phyloP scores from a whole-genome alignment of 2,888 invertebrate species.

The Marronus borbonicus region DNA sequence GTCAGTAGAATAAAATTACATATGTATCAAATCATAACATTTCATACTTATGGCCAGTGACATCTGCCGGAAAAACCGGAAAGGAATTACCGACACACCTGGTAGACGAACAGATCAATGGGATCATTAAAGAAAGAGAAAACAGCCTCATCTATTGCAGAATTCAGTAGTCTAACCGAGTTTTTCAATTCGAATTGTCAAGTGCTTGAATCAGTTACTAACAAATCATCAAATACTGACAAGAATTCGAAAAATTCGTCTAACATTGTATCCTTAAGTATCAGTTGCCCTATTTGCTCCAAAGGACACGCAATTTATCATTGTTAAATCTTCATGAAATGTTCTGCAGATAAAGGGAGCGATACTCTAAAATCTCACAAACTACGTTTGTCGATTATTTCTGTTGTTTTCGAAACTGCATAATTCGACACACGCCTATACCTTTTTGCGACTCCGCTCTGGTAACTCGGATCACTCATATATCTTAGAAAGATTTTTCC shows the following conservation, averaged over 20 bases:
- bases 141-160: slow-evolving; percentile 9
- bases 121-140: slow-evolving; percentile 20
- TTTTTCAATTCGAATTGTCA: slow-evolving; percentile 23
- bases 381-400: slow-evolving; percentile 33
- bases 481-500: no score
- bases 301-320: slow-evolving; percentile 51
- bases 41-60: no score
- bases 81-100: no score
- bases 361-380: slow-evolving; percentile 13
- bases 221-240: no score
- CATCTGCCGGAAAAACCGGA: no score
- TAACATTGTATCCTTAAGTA: not conserved
- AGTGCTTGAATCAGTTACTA: slow-evolving; percentile 9
- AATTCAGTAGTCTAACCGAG: not conserved
- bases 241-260: not conserved
- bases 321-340: slow-evolving; percentile 52
- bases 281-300: slow-evolving; percentile 52
- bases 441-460: no score
- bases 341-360: slow-evolving; percentile 44
- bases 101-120: slow-evolving; percentile 17
- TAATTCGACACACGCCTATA: no score
- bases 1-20: no score
- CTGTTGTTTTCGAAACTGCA: no score
- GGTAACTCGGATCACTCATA: no score
- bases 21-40: no score